These are phyloP conservation scores for Platanista minor DNA, from an alignment of 2,113 vertebrate genomes.

Conservation along the genomic window DNA sequence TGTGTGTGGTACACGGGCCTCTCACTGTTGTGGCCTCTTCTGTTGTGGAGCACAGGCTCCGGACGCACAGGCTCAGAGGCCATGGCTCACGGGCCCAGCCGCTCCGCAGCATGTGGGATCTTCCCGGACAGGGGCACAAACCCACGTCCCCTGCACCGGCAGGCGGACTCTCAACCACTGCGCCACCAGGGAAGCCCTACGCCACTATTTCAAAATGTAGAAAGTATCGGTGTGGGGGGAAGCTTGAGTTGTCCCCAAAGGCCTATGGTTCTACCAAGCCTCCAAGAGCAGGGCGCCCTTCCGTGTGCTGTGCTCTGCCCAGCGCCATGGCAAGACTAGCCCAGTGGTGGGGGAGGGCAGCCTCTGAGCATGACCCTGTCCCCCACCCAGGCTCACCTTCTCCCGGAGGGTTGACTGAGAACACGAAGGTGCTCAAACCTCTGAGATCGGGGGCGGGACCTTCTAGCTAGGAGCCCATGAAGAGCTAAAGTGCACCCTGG, in stretches of 20 bases:
- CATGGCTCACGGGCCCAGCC: too few species aligned
- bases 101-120: too few species aligned
- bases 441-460: neutral
- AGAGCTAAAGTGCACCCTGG: neutral
- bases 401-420: neutral
- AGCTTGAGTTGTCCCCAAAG: neutral
- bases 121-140: too few species aligned
- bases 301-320: neutral
- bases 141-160: too few species aligned
- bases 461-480: neutral
- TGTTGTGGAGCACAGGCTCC: too few species aligned
- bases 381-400: neutral
- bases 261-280: neutral
- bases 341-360: neutral
- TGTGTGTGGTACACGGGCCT: too few species aligned
- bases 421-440: neutral
- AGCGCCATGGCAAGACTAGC: rapidly evolving
- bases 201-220: neutral
- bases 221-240: neutral
- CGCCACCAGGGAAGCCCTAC: too few species aligned
- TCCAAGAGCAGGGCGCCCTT: neutral
- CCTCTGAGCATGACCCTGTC: neutral
- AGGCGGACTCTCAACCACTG: too few species aligned
- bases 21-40: too few species aligned
- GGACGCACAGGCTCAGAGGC: too few species aligned